These are phyloP conservation scores for Sorex araneus DNA, from an alignment of 2,113 vertebrate species.

Conservation along the genomic window DNA sequence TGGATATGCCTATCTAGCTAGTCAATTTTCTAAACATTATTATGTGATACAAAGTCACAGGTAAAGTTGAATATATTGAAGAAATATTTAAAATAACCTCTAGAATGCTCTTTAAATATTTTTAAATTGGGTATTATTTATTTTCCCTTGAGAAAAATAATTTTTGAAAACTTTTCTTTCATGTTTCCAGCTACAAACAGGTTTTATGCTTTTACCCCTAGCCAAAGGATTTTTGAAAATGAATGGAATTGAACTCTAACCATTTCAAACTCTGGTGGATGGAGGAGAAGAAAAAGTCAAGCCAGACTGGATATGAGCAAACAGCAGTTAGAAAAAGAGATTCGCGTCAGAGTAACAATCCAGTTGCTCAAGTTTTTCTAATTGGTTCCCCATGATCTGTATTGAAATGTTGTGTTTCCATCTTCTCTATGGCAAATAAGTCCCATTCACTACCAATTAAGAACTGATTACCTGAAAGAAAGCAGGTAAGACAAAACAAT, in stretches of 20 bases:
- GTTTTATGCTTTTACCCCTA: constrained; percentile 29
- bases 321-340: constrained; percentile 64
- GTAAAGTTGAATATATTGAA: background rate
- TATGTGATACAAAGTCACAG: constrained; percentile 9
- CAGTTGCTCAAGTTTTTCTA: constrained; percentile 67
- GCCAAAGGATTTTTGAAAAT: constrained; percentile 66
- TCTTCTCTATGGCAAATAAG: constrained; percentile 58
- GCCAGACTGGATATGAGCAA: constrained; percentile 60
- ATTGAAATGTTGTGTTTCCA: constrained; percentile 68
- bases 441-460: constrained; percentile 76
- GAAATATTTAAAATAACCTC: background rate
- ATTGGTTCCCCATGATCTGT: constrained; percentile 76
- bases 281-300: constrained; percentile 58
- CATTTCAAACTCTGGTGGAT: constrained; percentile 59
- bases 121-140: background rate
- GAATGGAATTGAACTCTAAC: constrained; percentile 60
- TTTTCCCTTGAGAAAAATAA: constrained; percentile 28
- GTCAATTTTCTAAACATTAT: constrained; percentile 46
- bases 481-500: constrained; percentile 72
- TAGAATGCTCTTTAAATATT: background rate
- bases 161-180: constrained; percentile 28
- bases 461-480: constrained; percentile 70
- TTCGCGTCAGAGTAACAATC: constrained; percentile 70
- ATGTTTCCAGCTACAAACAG: constrained; percentile 40
- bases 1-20: constrained; percentile 3